These are phyloP conservation scores for Pteropus rufus DNA, from an alignment of 2,797 vertebrate genomes.

Conservation along the genomic window DNA sequence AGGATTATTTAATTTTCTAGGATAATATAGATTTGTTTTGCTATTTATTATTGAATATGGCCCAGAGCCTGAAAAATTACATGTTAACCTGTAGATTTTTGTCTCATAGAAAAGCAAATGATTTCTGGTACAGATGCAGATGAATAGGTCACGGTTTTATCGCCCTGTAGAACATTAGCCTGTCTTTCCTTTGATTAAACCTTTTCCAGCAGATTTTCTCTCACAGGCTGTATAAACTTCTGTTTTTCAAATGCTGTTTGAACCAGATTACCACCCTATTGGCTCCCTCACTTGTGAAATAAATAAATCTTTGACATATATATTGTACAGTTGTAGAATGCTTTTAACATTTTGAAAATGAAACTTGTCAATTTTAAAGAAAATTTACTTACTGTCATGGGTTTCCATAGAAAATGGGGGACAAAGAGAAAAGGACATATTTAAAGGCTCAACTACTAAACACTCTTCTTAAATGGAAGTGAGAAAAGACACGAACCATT, in stretches of 20 bases:
- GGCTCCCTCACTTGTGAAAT: neutral
- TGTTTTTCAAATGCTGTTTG: neutral
- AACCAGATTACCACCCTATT: neutral
- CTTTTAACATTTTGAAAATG: slow-evolving; percentile 1
- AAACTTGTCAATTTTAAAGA: neutral
- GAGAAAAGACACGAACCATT: neutral
- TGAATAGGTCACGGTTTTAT: neutral
- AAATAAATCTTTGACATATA: neutral
- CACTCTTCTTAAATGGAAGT: neutral
- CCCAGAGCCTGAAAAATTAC: neutral
- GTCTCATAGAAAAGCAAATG: neutral
- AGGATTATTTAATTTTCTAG: neutral
- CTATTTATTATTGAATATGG: neutral
- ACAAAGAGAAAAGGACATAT: neutral
- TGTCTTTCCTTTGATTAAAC: neutral
- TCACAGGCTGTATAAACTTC: neutral
- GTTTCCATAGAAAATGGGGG: neutral
- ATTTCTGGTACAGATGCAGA: neutral
- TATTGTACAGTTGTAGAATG: neutral
- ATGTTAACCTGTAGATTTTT: neutral
- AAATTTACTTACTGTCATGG: neutral
- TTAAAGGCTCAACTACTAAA: neutral
- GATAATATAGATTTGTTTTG: neutral
- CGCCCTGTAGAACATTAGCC: too few relatives aligned
- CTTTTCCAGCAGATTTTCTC: neutral